phyloP scores from a whole-genome alignment of 2,113 vertebrate species.

The Nyctereutes procyonoides region DNA sequence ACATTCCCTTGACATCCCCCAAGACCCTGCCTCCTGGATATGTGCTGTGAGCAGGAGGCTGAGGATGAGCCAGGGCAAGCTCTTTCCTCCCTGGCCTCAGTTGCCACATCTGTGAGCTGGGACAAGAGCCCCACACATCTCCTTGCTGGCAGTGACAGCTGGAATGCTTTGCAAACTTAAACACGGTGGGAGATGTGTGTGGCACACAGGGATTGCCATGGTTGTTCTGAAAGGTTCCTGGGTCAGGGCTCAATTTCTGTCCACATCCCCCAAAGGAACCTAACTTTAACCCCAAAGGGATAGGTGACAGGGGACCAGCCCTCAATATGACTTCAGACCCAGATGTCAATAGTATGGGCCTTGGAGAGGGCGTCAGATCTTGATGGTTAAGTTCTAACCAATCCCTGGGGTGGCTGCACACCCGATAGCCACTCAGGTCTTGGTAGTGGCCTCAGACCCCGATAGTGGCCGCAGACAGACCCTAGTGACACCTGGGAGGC shows the following conservation, averaged over 20 bases:
- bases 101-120: neutral
- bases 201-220: neutral
- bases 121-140: neutral
- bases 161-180: neutral
- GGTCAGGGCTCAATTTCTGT: neutral
- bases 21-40: neutral
- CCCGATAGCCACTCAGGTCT: neutral
- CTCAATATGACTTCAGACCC: neutral
- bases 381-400: neutral
- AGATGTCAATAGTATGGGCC: neutral
- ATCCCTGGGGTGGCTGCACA: neutral
- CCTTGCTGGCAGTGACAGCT: neutral
- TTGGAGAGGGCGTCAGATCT: neutral
- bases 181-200: rapidly evolving
- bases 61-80: neutral
- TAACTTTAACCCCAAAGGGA: neutral
- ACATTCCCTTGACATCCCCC: no score
- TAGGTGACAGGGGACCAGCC: neutral
- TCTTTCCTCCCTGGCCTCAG: neutral
- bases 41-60: neutral
- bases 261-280: neutral
- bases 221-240: neutral
- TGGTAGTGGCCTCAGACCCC: neutral
- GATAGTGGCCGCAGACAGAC: neutral
- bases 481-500: neutral